Conservation (phyloP, 1,140 invertebrate species). For the Coelopa frigida region DNA sequence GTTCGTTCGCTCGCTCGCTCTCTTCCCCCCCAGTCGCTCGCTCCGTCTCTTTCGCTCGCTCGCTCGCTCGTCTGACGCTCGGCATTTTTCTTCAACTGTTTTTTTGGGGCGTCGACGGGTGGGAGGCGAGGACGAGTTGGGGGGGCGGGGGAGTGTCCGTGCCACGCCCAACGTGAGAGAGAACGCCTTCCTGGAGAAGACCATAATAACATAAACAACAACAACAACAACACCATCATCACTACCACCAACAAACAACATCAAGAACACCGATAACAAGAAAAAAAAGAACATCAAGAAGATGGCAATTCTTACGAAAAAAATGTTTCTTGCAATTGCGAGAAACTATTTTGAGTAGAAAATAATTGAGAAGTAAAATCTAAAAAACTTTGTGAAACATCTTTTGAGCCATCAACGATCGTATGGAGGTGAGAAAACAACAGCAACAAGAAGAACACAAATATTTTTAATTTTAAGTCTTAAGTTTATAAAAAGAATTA, state of each 20-base stretch:
- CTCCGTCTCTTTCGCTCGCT: too few species aligned
- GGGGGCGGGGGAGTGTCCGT: too few species aligned
- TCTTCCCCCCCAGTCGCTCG: too few species aligned
- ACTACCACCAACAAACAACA: neutral
- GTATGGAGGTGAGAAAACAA: conserved; percentile 9
- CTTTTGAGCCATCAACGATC: neutral
- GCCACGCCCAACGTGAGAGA: conserved; percentile 7
- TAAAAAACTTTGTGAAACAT: conserved; percentile 9
- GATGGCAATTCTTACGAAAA: too few species aligned
- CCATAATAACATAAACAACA: conserved; percentile 14
- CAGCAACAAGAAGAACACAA: conserved; percentile 37
- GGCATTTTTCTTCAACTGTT: too few species aligned
- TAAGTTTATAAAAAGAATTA: conserved; percentile 45
- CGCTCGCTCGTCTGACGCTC: too few species aligned
- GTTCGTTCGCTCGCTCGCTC: too few species aligned
- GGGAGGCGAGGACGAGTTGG: too few species aligned
- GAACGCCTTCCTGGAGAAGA: conserved; percentile 3
- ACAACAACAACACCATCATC: conserved; percentile 28
- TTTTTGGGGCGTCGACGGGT: too few species aligned
- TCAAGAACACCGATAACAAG: conserved; percentile 10
- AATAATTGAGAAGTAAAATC: conserved; percentile 37
- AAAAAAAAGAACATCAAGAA: too few species aligned
- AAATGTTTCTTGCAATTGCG: too few species aligned
- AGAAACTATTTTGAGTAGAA: conserved; percentile 16
- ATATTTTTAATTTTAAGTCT: conserved; percentile 45